Conservation (phyloP, 2,797 vertebrate species). For the Florisuga fusca region DNA sequence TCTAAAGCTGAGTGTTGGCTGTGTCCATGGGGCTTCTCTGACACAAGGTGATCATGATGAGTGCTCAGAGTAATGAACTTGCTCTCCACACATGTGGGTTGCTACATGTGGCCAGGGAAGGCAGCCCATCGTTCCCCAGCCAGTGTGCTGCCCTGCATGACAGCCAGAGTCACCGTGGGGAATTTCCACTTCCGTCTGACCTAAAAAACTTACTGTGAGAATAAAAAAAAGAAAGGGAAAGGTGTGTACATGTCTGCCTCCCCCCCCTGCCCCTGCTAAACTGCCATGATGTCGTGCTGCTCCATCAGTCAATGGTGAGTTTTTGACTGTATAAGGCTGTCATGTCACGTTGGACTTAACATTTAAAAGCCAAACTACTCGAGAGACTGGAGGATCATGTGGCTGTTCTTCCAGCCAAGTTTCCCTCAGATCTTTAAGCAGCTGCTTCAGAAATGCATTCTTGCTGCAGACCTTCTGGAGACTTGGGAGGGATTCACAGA, state of each 20-base stretch:
- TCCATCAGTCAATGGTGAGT: background rate
- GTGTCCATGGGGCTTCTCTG: background rate
- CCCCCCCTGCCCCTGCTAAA: background rate
- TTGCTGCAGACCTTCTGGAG: constrained; percentile 51
- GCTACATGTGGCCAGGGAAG: background rate
- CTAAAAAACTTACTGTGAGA: background rate
- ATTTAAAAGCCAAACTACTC: constrained; percentile 12
- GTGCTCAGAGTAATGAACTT: background rate
- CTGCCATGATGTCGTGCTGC: accelerated
- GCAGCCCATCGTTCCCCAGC: background rate
- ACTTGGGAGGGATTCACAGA: background rate
- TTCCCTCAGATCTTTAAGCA: constrained; percentile 60
- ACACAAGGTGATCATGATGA: background rate
- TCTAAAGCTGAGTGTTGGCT: background rate
- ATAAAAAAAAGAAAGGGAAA: background rate
- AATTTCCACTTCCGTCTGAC: background rate
- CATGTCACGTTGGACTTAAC: constrained; percentile 7
- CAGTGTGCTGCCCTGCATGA: accelerated
- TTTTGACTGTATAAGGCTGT: constrained; percentile 40
- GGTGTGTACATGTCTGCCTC: accelerated
- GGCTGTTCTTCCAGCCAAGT: constrained; percentile 63
- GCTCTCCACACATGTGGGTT: no score
- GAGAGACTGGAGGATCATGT: constrained; percentile 52
- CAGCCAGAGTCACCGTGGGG: background rate
- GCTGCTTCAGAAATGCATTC: constrained; percentile 56